phyloP scores from a whole-genome alignment of 1,140 invertebrate genomes.

The Nixonia krombeini region DNA sequence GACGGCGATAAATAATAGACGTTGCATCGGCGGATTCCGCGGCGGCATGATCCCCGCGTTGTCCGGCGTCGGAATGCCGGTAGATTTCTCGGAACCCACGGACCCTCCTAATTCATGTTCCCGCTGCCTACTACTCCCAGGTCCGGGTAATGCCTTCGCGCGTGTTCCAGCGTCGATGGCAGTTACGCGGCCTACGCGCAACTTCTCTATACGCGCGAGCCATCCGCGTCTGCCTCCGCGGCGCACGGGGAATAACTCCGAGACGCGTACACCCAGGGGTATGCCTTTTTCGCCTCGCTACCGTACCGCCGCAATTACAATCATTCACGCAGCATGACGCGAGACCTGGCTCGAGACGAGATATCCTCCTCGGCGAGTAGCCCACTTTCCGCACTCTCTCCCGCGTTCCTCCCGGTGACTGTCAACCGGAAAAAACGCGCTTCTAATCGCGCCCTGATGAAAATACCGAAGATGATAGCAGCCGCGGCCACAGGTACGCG shows the following conservation, averaged over 20 bases:
- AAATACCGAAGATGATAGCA: slow-evolving; percentile 23
- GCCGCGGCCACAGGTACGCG: slow-evolving; percentile 28
- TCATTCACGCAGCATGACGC: slow-evolving; percentile 50
- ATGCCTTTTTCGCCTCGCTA: slow-evolving; percentile 45
- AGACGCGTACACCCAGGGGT: slow-evolving; percentile 2
- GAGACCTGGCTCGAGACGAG: not conserved
- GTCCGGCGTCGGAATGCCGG: too few relatives aligned
- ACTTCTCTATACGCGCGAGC: not conserved
- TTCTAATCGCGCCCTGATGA: too few relatives aligned
- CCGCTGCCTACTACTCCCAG: too few relatives aligned
- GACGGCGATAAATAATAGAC: too few relatives aligned
- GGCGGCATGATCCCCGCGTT: too few relatives aligned
- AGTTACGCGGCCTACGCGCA: slow-evolving; percentile 10
- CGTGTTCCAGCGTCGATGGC: slow-evolving; percentile 7
- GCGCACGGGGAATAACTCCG: slow-evolving; percentile 1
- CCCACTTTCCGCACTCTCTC: too few relatives aligned
- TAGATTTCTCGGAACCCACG: too few relatives aligned
- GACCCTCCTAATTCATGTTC: too few relatives aligned
- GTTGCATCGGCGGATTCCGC: too few relatives aligned
- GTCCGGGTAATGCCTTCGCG: slow-evolving; percentile 14
- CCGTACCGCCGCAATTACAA: slow-evolving; percentile 63
- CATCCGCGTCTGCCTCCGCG: slow-evolving; percentile 5
- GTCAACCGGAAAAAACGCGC: too few relatives aligned
- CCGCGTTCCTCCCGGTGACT: not conserved
- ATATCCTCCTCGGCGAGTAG: too few relatives aligned